These are phyloP conservation scores for Isaurus tuberculatus DNA, from an alignment of 92 coral and sea anemone species.

Conservation along the genomic window DNA sequence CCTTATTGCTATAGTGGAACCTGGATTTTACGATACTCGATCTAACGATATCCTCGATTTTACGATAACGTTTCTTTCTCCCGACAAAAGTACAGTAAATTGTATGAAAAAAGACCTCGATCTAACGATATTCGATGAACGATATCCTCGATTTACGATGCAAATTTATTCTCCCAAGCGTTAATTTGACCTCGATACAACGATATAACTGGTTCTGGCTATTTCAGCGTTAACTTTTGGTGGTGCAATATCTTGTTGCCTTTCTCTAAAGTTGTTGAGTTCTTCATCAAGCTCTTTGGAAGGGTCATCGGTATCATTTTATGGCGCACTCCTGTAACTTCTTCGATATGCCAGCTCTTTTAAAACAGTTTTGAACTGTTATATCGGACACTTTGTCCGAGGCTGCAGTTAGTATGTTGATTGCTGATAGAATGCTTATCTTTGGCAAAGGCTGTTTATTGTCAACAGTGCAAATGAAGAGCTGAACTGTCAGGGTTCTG, in stretches of 20 bases:
- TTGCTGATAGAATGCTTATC: not conserved
- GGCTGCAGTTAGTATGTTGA: constrained; percentile 6
- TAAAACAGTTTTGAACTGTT: not conserved
- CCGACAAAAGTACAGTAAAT: not conserved
- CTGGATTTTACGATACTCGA: not conserved
- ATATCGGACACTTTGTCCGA: not conserved
- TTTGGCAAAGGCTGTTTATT: not conserved
- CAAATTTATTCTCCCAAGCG: constrained; percentile 19
- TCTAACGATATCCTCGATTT: constrained; percentile 21
- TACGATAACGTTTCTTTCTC: not conserved
- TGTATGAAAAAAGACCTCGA: no score
- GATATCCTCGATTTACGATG: not conserved
- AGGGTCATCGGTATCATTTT: not conserved
- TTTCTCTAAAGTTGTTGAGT: not conserved
- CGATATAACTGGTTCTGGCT: no score
- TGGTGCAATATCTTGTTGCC: constrained; percentile 2
- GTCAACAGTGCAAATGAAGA: not conserved
- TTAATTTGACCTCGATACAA: no score
- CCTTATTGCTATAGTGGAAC: not conserved
- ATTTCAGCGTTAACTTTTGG: constrained; percentile 33
- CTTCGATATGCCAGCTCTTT: constrained; percentile 9
- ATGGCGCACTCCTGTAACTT: not conserved
- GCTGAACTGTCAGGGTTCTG: not conserved
- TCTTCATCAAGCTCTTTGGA: not conserved
- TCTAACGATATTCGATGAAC: no score